Conservation (phyloP, 2,113 vertebrate species). For the Felis chaus region DNA sequence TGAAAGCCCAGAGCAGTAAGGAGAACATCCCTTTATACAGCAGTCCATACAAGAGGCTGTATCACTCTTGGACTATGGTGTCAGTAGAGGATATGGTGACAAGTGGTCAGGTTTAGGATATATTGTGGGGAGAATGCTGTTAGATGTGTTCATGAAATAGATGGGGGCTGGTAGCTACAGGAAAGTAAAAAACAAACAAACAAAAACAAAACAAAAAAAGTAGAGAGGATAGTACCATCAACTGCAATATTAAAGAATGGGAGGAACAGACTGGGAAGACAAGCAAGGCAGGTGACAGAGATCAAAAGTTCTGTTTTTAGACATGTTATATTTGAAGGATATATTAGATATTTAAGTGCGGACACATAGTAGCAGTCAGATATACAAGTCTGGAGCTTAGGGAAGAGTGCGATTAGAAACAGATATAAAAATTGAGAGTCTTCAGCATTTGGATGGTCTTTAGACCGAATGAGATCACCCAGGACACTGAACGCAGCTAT, state of each 20-base stretch:
- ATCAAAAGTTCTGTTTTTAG: constrained; percentile 6
- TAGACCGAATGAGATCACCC: background rate
- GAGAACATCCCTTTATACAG: background rate
- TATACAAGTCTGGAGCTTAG: background rate
- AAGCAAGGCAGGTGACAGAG: background rate
- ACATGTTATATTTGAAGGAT: background rate
- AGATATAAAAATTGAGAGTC: background rate
- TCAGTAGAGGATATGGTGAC: background rate
- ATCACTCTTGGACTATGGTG: background rate
- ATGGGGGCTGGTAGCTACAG: background rate
- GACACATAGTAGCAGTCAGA: background rate
- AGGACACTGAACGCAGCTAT: background rate
- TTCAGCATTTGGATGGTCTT: background rate
- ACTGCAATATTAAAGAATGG: background rate
- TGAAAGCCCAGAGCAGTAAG: background rate
- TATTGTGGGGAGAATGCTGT: background rate
- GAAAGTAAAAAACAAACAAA: background rate
- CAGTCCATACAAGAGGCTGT: background rate
- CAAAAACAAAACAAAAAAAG: background rate
- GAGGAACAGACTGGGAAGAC: background rate
- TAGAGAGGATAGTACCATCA: background rate
- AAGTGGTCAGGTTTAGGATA: background rate
- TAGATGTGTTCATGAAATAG: background rate
- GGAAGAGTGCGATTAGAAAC: background rate
- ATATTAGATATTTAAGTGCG: background rate